Evolutionary conservation across 2,797 vertebrate genomes (phyloP), one percentile per base, ranked within the genome.

Genomic region (Poliocrania exsul): DNA sequence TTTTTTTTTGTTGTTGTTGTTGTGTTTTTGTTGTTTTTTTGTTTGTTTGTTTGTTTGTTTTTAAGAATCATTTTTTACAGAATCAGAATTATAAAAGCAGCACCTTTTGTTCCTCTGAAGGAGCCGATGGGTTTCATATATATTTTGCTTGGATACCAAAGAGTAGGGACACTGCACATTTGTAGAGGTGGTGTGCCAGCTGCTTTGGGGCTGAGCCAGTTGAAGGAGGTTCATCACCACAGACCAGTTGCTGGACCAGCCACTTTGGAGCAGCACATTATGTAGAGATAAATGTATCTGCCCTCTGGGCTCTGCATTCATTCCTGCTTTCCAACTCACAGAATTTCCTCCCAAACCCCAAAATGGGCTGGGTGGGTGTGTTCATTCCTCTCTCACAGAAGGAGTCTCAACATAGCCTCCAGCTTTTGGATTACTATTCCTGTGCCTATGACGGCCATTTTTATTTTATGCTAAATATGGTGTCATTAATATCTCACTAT

Each of bases 401-500:
- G 35, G 47, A 86, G 40, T 3, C 57, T 65, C 56, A 85, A 23
- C 47, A 37, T 16, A 66, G 31, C 44, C 73, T 88, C 29, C 49
- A 77, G 88, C 56, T 92, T 85, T 49, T 73, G 62, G 28, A 49
- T 92, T 86, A 49, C 40, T 95, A 81, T 80, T 84, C 93, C 44
- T 65, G 71, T 62, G 66, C 23, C 81, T 58, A 4, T 26, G 18
- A 92, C 56, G 86, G 33, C 40, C 81, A 51, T 88, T 96, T 93
- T 89, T 75, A 70, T 81, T 37, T 49, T 60, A 70, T 35, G 31
- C 67, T 96, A 93, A 95, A 92, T 87, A 74, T 18, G 82, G 51
- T 38, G 40, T 35, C 71, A 91, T 89, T 93, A 93, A 88, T 85
- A 85, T 85, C 84, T 82, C 86, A 66, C 86, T 81, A 81, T 72